Evolutionary conservation across 2,888 invertebrate genomes (phyloP), one percentile per base, ranked within the genome.

Genomic region (Branchellion lobata): DNA sequence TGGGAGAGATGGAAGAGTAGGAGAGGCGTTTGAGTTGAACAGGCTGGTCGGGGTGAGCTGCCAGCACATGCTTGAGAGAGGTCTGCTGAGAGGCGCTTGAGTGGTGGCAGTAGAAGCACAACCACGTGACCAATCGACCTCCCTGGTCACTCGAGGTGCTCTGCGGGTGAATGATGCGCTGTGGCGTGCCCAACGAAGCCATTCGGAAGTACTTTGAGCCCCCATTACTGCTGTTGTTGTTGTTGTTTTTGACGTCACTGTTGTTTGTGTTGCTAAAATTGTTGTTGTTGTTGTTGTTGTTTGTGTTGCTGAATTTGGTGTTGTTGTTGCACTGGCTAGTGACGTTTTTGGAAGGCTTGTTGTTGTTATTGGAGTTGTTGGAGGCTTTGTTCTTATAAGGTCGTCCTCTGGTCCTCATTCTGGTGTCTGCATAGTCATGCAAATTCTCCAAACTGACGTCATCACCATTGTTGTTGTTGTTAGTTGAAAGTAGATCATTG

Each of bases 81-180:
- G 65, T 71, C 29, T 77, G 51, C 40, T 81, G 81, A 3, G 47
- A 29, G 24, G 73, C 53, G 40, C 73, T 65, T 11, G 74, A 36
- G 29, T 77, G 47, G 2, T 29, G 31, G 74, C 81, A 81, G 57
- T 81, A 81, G 34, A 74, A 78, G 47, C 81, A 81, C 34, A 69
- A 77, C 81, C 81, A 81, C 36, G 36, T 31, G 40, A 80, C 78
- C 29, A 65, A 27, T n/a, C 11, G 72, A 14, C 21, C 14, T 33
- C 8, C 29, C 11, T 14, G 21, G 34, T 11, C 8, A 14, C 24
- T 8, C 18, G 75, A 53, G 1, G 5, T 0, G 24, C 18, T 47
- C 18, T 8, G 8, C 18, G 47, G 18, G 47, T 47, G 47, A 18
- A 14, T 47, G 47, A n/a, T n/a, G n/a, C n/a, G n/a, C n/a, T n/a